phyloP scores from a whole-genome alignment of 2,888 invertebrate genomes.

The Busseola fusca region DNA sequence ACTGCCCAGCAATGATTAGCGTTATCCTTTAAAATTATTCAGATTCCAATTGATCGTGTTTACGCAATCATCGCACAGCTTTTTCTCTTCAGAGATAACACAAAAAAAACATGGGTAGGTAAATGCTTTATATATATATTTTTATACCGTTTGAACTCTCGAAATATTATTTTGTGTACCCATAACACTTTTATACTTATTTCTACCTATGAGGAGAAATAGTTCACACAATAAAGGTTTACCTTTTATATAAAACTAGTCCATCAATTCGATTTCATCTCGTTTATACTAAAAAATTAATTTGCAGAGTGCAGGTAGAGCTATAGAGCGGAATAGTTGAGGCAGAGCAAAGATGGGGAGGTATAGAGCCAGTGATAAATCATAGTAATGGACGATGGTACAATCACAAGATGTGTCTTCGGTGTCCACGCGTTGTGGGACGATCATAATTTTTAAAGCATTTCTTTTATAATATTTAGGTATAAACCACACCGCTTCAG shows the following conservation, averaged over 20 bases:
- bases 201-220: too few species aligned
- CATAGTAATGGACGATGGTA: conserved; percentile 64
- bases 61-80: not conserved
- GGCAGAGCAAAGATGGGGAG: conserved; percentile 17
- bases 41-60: not conserved
- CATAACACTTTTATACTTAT: not conserved
- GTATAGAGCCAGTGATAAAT: conserved; percentile 60
- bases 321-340: not conserved
- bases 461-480: not conserved
- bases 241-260: conserved; percentile 20
- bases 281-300: conserved; percentile 26
- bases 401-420: conserved; percentile 64
- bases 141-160: not conserved
- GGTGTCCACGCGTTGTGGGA: conserved; percentile 27
- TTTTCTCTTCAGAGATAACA: too few species aligned
- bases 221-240: not conserved
- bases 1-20: too few species aligned
- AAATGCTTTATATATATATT: too few species aligned
- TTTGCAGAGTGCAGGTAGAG: conserved; percentile 38
- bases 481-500: too few species aligned
- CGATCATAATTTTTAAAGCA: not conserved
- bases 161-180: not conserved
- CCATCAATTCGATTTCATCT: conserved; percentile 32
- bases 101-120: too few species aligned
- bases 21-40: too few species aligned